Base-by-base conservation (phyloP, 2,113 vertebrate genomes). In the Chauna torquata region DNA sequence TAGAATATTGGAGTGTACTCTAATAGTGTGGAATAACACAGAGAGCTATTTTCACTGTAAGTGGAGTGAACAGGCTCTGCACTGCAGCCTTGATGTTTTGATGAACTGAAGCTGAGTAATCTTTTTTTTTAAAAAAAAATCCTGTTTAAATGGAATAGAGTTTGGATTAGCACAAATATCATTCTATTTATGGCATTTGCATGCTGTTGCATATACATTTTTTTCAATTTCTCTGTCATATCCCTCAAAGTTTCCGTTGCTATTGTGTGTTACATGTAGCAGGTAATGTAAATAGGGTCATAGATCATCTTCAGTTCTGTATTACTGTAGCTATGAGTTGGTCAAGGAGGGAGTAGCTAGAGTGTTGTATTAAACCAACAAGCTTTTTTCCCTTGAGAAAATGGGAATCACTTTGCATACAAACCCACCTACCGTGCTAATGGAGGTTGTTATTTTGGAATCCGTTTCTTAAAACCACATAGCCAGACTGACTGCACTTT, bases 331-430 rank as follows among this genome's bases (percentile, higher is more conserved):
- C 82, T 80, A 20, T 78, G 82, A 86, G 83, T 94, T 92, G 83
- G 57, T 90, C 86, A 86, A 86, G 8, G 1, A 90, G 72, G 76
- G 91, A 88, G 28, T 49, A 96, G 61, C 59, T 69, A 17, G 16
- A 85, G 68, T n/a, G 34, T 32, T 75, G 58, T 78, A 49, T 96
- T 91, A 94, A 93, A 82, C 52, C 52, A 91, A 77, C 66, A 44
- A 49, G 69, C 38, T 40, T 88, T 94, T 93, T 88, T 72, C 92
- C 93, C 82, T 4, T 66, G 88, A 91, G 88, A 89, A 71, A 88
- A 58, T 20, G 87, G 66, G 86, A 91, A 86, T 96, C 79, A 84
- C 77, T 93, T 84, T 96, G 96, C 94, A 88, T 96, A 93, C 58
- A 74, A 86, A 95, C 72, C 88, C 78, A 82, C 92, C 96, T 76